Evolutionary conservation across 2,797 vertebrate genomes (phyloP), one percentile per base, ranked within the genome.

Genomic region (Novumbra hubbsi): DNA sequence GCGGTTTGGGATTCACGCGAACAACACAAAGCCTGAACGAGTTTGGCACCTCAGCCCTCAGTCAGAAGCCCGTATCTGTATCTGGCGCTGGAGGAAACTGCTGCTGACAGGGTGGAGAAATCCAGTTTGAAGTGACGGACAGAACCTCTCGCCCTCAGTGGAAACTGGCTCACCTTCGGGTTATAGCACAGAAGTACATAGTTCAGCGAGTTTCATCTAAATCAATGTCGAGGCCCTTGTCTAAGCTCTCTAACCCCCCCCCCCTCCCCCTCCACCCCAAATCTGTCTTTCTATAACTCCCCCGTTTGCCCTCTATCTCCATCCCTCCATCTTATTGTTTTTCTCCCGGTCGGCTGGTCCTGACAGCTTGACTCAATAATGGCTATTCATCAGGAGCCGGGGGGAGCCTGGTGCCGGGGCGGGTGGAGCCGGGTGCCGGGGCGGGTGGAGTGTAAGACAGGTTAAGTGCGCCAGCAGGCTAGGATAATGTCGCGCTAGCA

Each of bases 321-420:
- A 83, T 80, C 80, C 80, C 28, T 27, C 78, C 70, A 70, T 80
- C 77, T 78, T 88, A 85, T 88, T 88, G 83, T 91, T 88, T 82
- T 83, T 72, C 72, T 81, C 78, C 74, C 75, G 84, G 85, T 84
- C 76, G 79, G 78, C 52, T 67, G 84, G 73, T 83, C 72, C 80
- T 88, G 88, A 91, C 87, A 91, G 85, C 86, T 88, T 55, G 82
- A 91, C 86, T 91, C 84, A 81, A 81, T 90, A 89, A 90, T 88
- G 81, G 72, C 73, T 81, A 86, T 89, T 90, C 85, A 81, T 89
- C 82, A 72, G 79, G 77, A 79, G 68, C 80, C 64, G 77, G 71
- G 77, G 73, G 85, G 74, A 79, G 76, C 83, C n/a, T n/a, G 76
- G 72, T 74, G 63, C 69, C 24, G 73, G 55, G 34, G 75, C 66